A percentile compares a stretch with the other conserved stretches of the same genome.
Evolutionary conservation across 2,888 invertebrate species (phyloP).

Genomic region (Lasioglossum morio): DNA sequence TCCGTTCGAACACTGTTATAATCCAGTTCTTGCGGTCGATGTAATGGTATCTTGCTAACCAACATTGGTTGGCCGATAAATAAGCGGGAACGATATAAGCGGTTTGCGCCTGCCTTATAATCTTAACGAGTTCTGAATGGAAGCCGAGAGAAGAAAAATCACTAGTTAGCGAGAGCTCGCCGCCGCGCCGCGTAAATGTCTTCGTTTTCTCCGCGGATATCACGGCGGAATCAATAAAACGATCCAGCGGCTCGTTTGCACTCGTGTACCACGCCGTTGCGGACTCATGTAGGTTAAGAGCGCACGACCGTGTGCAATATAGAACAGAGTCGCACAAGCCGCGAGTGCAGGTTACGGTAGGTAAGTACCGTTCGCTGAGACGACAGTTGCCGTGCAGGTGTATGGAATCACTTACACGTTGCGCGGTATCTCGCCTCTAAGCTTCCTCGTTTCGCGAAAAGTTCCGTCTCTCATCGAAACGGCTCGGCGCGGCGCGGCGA

Average conservation of each 20-base stretch:
- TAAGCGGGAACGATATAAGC: neutral
- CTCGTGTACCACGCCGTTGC: conserved; percentile 21
- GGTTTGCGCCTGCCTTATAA: neutral
- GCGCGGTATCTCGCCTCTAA: conserved; percentile 45
- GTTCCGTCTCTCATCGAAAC: conserved; percentile 38
- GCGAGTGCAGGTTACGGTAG: conserved; percentile 66
- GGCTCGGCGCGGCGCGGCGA: neutral
- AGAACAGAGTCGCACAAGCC: conserved; percentile 57
- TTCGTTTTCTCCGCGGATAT: neutral
- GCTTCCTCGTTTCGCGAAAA: conserved; percentile 46
- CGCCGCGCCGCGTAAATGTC: neutral
- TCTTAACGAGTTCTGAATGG: neutral
- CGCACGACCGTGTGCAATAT: conserved; percentile 50
- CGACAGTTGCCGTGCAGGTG: conserved; percentile 74
- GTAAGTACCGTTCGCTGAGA: conserved; percentile 68
- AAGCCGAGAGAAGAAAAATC: neutral
- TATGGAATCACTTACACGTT: conserved; percentile 70
- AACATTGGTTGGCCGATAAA: neutral
- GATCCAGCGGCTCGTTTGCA: conserved; percentile 24
- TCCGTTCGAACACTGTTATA: neutral
- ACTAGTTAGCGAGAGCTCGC: neutral
- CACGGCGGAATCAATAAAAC: conserved; percentile 25
- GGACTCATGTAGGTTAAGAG: conserved; percentile 67
- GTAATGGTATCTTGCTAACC: conserved; percentile 18
- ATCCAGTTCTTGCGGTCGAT: neutral